phyloP scores from a whole-genome alignment of 2,888 invertebrate species.

The Ptilodon capucinus region DNA sequence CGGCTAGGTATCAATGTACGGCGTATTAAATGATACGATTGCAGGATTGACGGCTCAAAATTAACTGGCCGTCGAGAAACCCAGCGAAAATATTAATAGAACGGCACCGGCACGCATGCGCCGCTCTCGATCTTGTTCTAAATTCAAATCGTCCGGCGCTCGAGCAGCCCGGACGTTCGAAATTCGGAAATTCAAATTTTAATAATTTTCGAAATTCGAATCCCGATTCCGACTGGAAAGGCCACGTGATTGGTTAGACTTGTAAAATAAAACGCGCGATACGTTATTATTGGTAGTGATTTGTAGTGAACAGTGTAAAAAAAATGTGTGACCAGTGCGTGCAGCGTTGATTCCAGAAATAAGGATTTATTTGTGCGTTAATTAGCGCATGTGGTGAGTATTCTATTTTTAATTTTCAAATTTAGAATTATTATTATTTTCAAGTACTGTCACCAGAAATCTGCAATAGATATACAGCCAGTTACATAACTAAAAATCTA shows the following conservation, averaged over 20 bases:
- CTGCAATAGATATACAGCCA: conserved; percentile 8
- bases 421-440: conserved; percentile 2
- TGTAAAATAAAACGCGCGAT: conserved; percentile 25
- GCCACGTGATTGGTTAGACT: conserved; percentile 44
- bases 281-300: conserved; percentile 30
- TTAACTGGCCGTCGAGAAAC: conserved; percentile 36
- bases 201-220: conserved; percentile 44
- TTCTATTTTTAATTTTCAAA: conserved; percentile 14
- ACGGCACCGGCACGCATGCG: conserved; percentile 47
- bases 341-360: conserved; percentile 52
- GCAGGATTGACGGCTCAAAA: conserved; percentile 31
- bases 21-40: conserved; percentile 12
- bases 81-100: conserved; percentile 73
- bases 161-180: conserved; percentile 63
- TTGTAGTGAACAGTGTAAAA: conserved; percentile 54
- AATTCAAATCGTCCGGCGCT: conserved; percentile 67
- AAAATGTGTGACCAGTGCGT: conserved; percentile 72
- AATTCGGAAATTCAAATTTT: conserved; percentile 44
- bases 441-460: not conserved
- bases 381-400: conserved; percentile 52
- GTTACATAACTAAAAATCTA: conserved; percentile 36
- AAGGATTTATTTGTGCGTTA: conserved; percentile 50
- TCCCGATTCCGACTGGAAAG: conserved; percentile 72
- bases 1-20: conserved; percentile 18
- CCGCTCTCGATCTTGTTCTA: conserved; percentile 58